Evolutionary conservation across 2,888 invertebrate species (phyloP).

Genomic region (Drosophila prolongata): DNA sequence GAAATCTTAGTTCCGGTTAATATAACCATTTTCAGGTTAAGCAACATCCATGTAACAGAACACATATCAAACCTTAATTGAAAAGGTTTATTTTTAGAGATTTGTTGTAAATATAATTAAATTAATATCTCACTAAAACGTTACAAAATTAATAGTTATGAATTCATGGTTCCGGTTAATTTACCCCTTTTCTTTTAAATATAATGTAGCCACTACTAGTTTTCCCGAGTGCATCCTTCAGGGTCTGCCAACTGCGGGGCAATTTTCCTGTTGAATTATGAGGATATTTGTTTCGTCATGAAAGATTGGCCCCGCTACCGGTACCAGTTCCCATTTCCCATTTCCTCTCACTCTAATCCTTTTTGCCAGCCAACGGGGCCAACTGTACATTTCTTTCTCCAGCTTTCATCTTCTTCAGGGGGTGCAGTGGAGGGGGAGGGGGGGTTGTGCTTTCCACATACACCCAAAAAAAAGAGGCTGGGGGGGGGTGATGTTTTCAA

Average conservation of each 20-base stretch:
- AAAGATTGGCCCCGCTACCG: conserved; percentile 78
- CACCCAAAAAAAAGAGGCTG: neutral
- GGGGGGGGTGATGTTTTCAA: conserved; percentile 48
- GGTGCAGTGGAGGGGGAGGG: conserved; percentile 24
- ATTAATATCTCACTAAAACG: too few species aligned
- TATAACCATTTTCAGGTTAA: too few species aligned
- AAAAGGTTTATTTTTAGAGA: too few species aligned
- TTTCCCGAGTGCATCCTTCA: conserved; percentile 21
- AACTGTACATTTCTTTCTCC: conserved; percentile 52
- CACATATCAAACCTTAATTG: too few species aligned
- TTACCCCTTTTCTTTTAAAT: too few species aligned
- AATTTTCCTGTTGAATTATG: conserved; percentile 82
- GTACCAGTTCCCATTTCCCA: conserved; percentile 24
- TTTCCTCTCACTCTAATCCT: conserved; percentile 55
- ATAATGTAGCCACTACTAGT: neutral
- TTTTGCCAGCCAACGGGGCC: conserved; percentile 54
- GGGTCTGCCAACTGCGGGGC: conserved; percentile 51
- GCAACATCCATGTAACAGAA: too few species aligned
- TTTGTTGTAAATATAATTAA: too few species aligned
- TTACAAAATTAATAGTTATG: too few species aligned
- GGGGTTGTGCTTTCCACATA: neutral
- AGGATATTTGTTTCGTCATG: conserved; percentile 81
- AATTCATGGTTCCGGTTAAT: too few species aligned
- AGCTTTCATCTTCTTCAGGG: conserved; percentile 35
- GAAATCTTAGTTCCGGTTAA: too few species aligned